Conservation (phyloP, 2,113 vertebrate species). For the Anser brachyrhynchus region DNA sequence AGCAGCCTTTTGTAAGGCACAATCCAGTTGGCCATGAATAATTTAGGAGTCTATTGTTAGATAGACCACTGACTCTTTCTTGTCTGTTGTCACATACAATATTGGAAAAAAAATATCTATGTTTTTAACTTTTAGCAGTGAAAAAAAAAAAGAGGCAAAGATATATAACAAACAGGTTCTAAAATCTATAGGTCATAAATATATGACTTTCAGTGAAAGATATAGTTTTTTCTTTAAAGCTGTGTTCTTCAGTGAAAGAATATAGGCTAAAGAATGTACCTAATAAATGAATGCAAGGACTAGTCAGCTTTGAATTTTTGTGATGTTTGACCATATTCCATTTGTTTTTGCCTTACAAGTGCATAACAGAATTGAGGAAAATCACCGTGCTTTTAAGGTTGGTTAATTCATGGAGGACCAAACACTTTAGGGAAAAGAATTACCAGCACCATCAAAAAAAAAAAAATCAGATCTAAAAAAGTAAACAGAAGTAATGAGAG, state of each 20-base stretch:
- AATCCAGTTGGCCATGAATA: background rate
- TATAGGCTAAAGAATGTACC: background rate
- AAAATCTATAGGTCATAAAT: background rate
- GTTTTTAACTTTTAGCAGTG: background rate
- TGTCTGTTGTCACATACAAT: background rate
- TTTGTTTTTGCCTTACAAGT: background rate
- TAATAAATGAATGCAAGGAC: background rate
- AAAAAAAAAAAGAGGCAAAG: background rate
- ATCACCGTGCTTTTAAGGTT: background rate
- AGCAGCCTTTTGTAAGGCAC: background rate
- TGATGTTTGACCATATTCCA: background rate
- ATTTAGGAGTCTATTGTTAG: background rate
- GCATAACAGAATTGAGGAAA: background rate
- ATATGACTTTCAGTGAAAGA: background rate
- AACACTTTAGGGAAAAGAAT: conserved; percentile 25
- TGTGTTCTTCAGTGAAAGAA: background rate
- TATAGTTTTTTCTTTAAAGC: background rate
- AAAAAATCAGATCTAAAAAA: background rate
- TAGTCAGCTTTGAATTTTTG: conserved; percentile 11
- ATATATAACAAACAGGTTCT: background rate
- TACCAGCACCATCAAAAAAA: background rate
- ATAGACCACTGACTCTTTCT: background rate
- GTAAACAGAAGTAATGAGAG: conserved; percentile 19
- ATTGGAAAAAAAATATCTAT: background rate
- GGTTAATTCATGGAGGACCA: background rate